Conservation (phyloP, 2,888 invertebrate genomes). For the Nemoura dubitans region DNA sequence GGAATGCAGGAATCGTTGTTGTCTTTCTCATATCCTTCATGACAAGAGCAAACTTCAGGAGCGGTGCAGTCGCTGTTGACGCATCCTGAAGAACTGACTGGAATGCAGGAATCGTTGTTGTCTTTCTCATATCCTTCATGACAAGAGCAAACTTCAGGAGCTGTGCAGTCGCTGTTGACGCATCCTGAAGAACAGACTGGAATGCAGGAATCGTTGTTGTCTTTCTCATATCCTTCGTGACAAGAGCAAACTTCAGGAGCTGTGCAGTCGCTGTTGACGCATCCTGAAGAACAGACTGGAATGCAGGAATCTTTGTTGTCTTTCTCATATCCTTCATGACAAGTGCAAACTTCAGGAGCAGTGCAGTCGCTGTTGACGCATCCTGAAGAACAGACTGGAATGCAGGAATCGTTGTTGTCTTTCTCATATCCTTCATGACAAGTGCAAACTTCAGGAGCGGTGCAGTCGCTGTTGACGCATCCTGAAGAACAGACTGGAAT, state of each 20-base stretch:
- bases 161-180: conserved; percentile 51
- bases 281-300: conserved; percentile 63
- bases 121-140: conserved; percentile 15
- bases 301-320: conserved; percentile 60
- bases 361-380: conserved; percentile 36
- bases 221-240: conserved; percentile 36
- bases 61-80: conserved; percentile 51
- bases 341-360: conserved; percentile 28
- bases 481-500: too few species aligned
- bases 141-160: conserved; percentile 24
- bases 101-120: conserved; percentile 54
- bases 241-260: conserved; percentile 55
- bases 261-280: conserved; percentile 62
- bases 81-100: conserved; percentile 56
- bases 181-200: conserved; percentile 57
- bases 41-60: conserved; percentile 19
- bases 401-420: conserved; percentile 21
- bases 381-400: conserved; percentile 31
- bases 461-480: too few species aligned
- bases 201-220: conserved; percentile 54
- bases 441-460: too few species aligned
- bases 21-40: neutral
- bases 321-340: conserved; percentile 32
- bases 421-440: too few species aligned
- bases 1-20: conserved; percentile 64